Percentiles rank a stretch among this genome's conserved stretches.
Conservation (phyloP, 2,113 vertebrate species). For the Odontophorus gujanensis region DNA sequence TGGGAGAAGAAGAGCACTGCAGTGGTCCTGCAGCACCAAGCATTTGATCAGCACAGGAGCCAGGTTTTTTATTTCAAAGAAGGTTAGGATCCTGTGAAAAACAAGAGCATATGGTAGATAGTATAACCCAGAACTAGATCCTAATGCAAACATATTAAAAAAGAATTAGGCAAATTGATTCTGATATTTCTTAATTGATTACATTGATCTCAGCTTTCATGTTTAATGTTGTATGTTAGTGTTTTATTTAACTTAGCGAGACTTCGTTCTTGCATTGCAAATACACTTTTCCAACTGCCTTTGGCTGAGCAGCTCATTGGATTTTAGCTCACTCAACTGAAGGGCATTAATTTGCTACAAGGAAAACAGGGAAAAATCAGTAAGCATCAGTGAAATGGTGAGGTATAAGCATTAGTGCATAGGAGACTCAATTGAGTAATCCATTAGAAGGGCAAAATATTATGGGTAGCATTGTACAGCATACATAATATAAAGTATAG, state of each 20-base stretch:
- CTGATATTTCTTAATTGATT: not conserved
- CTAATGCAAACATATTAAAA: not conserved
- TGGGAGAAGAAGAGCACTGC: not conserved
- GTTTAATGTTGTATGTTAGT: not conserved
- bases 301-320: not conserved
- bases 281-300: not conserved
- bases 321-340: not conserved
- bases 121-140: not conserved
- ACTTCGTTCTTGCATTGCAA: not conserved
- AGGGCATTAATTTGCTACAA: not conserved
- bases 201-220: not conserved
- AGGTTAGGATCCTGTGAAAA: not conserved
- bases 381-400: not conserved
- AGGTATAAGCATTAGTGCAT: not conserved
- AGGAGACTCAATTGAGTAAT: constrained; percentile 20
- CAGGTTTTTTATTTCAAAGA: not conserved
- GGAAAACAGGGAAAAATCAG: not conserved
- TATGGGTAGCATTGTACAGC: not conserved
- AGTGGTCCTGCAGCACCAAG: not conserved
- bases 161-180: not conserved
- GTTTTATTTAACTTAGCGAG: not conserved
- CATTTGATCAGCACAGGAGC: not conserved
- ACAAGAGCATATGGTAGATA: not conserved
- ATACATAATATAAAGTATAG: not conserved
- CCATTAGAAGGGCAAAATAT: not conserved